These are phyloP conservation scores for Equus przewalskii DNA, from an alignment of 2,113 vertebrate genomes.

Conservation along the genomic window DNA sequence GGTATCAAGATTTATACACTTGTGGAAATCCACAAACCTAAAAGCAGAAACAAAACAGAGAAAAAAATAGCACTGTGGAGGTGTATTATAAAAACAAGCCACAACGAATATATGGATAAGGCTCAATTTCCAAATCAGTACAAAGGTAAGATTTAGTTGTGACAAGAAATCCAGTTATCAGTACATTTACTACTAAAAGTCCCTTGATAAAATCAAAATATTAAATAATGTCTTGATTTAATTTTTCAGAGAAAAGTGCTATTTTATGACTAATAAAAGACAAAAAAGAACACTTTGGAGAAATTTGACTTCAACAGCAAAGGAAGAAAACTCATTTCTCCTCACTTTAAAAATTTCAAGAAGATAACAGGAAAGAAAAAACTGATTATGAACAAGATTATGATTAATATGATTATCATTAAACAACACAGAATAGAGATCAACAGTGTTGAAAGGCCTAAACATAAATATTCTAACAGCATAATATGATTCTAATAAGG, in stretches of 20 bases:
- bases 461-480: neutral
- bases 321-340: neutral
- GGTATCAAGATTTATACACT: conserved; percentile 20
- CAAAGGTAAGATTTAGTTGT: neutral
- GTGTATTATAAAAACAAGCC: neutral
- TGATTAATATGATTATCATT: neutral
- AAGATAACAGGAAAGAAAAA: neutral
- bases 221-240: conserved; percentile 9
- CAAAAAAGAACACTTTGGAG: neutral
- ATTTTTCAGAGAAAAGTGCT: conserved; percentile 38
- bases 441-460: neutral
- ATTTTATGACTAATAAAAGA: conserved; percentile 41
- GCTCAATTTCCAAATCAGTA: conserved; percentile 16
- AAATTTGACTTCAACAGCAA: conserved; percentile 11
- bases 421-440: neutral
- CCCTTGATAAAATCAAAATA: neutral
- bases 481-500: neutral
- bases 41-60: conserved; percentile 43
- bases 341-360: neutral
- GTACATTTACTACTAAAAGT: conserved; percentile 11
- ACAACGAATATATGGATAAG: neutral
- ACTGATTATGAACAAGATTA: too few species aligned
- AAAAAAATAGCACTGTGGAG: neutral
- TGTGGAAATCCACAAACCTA: neutral
- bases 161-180: conserved; percentile 35